Base-by-base conservation (phyloP, 2,888 invertebrate genomes). In the Cephus spinipes region DNA sequence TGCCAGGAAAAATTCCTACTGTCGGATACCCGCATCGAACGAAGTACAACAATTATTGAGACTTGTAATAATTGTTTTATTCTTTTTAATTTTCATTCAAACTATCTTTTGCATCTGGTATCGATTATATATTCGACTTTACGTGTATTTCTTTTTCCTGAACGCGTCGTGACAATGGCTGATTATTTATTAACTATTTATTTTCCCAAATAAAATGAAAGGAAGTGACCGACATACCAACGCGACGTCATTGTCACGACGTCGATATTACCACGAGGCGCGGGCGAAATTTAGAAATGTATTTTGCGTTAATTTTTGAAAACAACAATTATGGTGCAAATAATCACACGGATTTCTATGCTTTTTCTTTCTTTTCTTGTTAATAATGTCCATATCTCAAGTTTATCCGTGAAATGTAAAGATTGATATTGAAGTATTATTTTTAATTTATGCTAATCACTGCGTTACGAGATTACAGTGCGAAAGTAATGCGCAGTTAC, bases 371-470 rank as follows among this genome's bases (percentile, higher is more conserved):
- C 76, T 81, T 80, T 74, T 55, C n/a, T 73, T 85, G 79, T 84
- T 79, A 76, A 83, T 85, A 55, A 85, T 79, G 80, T 82, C 78
- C 33, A 78, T 78, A 79, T 71, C 36, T 35, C 36, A 75, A 73
- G 35, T 55, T 9, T 23, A 34, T 69, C 40, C 77, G 80, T 80
- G 81, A 82, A 74, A 76, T 84, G 79, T 80, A 82, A 79, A 79
- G 83, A 82, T 83, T 79, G 81, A 82, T 79, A 76, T 79, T 76
- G 82, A 88, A 87, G 86, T 88, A 88, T 87, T 86, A 86, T 87
- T 87, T 86, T 85, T 84, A 87, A 86, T 85, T 74, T 74, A 74
- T 74, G 74, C 23, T 74, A 1, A 30, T 15, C 32, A 30, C 68
- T 35, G 75, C 31, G 33, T 74, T 35, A 23, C 32, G 73, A 73